These are phyloP conservation scores for Lymantria monacha DNA, from an alignment of 2,888 invertebrate species.

Conservation along the genomic window DNA sequence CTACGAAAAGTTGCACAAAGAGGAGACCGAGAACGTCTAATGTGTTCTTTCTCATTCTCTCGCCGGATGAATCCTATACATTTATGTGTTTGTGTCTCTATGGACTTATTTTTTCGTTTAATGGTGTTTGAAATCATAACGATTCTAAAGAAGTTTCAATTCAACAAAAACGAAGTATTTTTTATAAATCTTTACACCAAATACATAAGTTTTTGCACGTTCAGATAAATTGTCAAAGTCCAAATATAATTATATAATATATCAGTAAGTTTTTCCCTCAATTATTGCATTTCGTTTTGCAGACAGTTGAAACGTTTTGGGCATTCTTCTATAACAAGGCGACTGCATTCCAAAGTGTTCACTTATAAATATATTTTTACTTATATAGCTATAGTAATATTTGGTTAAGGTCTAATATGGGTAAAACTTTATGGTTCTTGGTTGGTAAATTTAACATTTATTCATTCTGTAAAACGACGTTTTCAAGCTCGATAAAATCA, in stretches of 20 bases:
- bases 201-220: slow-evolving; percentile 47
- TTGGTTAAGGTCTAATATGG: slow-evolving; percentile 11
- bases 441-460: slow-evolving; percentile 8
- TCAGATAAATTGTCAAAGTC: slow-evolving; percentile 49
- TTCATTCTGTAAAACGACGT: slow-evolving; percentile 14
- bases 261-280: slow-evolving; percentile 68
- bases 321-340: slow-evolving; percentile 62
- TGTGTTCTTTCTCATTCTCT: no score
- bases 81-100: no score
- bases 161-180: no score
- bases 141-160: no score
- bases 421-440: background rate
- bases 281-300: slow-evolving; percentile 66
- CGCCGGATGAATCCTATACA: no score
- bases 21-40: no score
- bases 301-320: slow-evolving; percentile 54
- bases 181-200: slow-evolving; percentile 8
- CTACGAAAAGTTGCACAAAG: no score
- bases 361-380: slow-evolving; percentile 5
- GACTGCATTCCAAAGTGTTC: slow-evolving; percentile 36
- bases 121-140: no score
- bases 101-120: no score
- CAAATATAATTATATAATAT: slow-evolving; percentile 72
- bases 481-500: no score
- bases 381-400: background rate